Conservation (phyloP, 2,113 vertebrate species). For the Mormyrus lacerda region DNA sequence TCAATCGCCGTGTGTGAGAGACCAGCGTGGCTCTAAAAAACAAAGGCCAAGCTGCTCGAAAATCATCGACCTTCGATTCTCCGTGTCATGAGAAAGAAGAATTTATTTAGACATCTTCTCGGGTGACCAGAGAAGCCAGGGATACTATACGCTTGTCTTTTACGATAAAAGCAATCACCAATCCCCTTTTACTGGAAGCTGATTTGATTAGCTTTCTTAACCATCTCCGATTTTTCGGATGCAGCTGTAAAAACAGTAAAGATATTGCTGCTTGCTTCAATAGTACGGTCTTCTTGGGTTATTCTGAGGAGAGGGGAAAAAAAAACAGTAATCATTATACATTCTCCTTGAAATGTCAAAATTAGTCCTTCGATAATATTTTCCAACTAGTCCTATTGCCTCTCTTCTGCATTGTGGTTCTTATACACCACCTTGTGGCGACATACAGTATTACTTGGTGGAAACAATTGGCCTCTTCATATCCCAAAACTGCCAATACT, state of each 20-base stretch:
- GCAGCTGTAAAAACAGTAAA: not conserved
- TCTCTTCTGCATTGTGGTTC: not conserved
- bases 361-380: not conserved
- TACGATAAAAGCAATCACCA: constrained; percentile 16
- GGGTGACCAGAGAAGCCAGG: not conserved
- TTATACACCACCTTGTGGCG: not conserved
- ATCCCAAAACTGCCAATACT: not conserved
- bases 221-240: not conserved
- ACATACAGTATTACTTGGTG: not conserved
- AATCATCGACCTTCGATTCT: not conserved
- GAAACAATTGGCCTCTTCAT: not conserved
- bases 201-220: constrained; percentile 9
- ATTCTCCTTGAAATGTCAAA: not conserved
- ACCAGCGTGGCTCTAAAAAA: not conserved
- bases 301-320: constrained; percentile 68
- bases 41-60: not conserved
- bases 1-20: not conserved
- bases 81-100: not conserved
- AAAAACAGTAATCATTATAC: not conserved
- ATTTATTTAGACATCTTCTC: not conserved
- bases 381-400: not conserved
- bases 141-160: not conserved
- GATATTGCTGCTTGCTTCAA: constrained; percentile 50
- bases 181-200: not conserved
- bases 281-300: constrained; percentile 97